Base-by-base conservation (phyloP, 1,140 invertebrate species). In the Phenacoccus solenopsis region DNA sequence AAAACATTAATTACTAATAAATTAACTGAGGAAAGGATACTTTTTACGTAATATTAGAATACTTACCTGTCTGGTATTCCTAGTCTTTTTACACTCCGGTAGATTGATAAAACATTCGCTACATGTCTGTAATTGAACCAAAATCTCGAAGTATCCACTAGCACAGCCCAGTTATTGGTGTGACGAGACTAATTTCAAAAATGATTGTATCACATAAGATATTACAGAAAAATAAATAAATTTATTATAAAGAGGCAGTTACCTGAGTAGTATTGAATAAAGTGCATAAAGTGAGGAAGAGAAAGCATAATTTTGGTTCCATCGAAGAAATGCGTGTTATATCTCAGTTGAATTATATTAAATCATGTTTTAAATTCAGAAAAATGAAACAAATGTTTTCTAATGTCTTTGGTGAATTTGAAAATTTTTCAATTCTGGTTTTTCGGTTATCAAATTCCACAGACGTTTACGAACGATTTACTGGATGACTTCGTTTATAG, bases 71-170 rank as follows among this genome's bases (percentile, higher is more conserved):
- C 96, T 7, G 96, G 96, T 73, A 99, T 98, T 32, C 97, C 97
- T 1, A 99, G 82, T 21, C 96, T 83, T 80, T 99, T 99, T 0
- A 99, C 94, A 78, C 94, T 98, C 0, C 96, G 85, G 78, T 99
- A 99, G 76, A 99, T 94, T 0, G 96, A 98, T 35, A 99, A 81
- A 0, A 98, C 97, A 80, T 99, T 99, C 0, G 97, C 95, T 13
- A 98, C 95, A 87, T 99, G 98, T 32, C 98, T 85, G 79, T 99
- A 99, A 80, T 99, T 99, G 75, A 98, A 99, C 97, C 97, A 99
- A 81, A 98, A 99, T 70, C 96, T 82, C 1, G 96, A 98, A 0
- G 96, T 98, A 78, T 98, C 95, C 0, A 99, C 96, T 70, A 99
- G 80, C 13, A 99, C 96, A 2, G 97, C 97, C 97, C 97, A 99